A percentile compares a stretch with the other conserved stretches of the same genome.
Evolutionary conservation across 2,797 vertebrate species (phyloP).

Genomic region (Xenops minutus): DNA sequence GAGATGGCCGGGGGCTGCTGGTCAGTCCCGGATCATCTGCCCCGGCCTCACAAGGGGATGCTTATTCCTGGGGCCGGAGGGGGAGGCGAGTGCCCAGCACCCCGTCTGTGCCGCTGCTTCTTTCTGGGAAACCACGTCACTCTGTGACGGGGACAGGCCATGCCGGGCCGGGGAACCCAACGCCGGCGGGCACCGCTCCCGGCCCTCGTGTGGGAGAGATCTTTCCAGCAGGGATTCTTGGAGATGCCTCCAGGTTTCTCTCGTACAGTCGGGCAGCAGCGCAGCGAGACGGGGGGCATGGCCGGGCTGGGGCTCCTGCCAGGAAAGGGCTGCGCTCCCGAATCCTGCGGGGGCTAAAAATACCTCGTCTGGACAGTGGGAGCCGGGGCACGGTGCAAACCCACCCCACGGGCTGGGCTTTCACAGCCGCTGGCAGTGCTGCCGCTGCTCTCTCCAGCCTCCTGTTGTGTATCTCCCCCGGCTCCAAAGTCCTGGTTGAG

Average conservation of each 20-base stretch:
- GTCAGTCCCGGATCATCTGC: slow-evolving; percentile 27
- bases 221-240: not conserved
- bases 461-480: not conserved
- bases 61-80: not conserved
- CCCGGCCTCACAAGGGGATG: not conserved
- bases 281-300: fast-evolving
- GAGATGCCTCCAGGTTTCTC: not conserved
- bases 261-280: not conserved
- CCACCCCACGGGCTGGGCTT: not conserved
- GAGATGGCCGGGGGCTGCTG: not conserved
- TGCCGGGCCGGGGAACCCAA: not conserved
- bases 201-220: not conserved
- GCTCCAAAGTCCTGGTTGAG: slow-evolving; percentile 28
- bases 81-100: not conserved
- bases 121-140: not conserved
- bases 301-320: not conserved
- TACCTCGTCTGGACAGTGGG: not conserved
- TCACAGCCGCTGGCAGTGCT: not conserved
- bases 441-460: not conserved
- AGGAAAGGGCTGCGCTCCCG: not conserved
- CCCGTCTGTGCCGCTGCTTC: fast-evolving
- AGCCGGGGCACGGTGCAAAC: not conserved
- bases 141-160: not conserved
- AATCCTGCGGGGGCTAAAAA: not conserved
- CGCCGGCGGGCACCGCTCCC: not conserved